Base-by-base conservation (phyloP, 2,888 invertebrate genomes). In the Synergus itoensis region DNA sequence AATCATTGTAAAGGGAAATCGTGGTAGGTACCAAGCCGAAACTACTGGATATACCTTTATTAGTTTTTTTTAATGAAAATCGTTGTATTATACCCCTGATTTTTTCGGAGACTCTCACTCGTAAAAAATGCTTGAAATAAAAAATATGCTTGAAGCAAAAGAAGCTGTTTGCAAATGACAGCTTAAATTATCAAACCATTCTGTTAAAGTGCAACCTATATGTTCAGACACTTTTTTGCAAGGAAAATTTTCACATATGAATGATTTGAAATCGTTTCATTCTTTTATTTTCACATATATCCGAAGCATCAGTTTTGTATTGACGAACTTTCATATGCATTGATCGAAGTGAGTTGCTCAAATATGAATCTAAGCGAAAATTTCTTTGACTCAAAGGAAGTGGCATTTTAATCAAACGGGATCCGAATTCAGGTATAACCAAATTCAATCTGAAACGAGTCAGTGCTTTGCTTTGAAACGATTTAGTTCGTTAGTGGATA, bases 381-480 rank as follows among this genome's bases (percentile, higher is more conserved):
- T 73, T 73, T 73, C 73, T 53, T 73, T 53, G 73, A 21, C 69
- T 69, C 69, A 69, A 69, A 69, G 69, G 53, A 57, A 73, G n/a
- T 12, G n/a, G n/a, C 11, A 53, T 73, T 73, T 73, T 36, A 53
- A 73, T 53, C 53, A 53, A 43, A 65, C 65, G 18, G 12, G 43
- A 48, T 69, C 45, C 28, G 16, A 69, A 73, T 73, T 73, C 73
- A 73, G 36, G 5, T 36, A 53, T 73, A 73, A 48, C 36, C 53
- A 73, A 36, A 57, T 73, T 73, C 36, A 57, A 73, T 57, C 40
- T 36, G 5, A 73, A n/a, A 36, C 36, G 18, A 73, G 53, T 28
- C 40, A 73, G 40, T n/a, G 40, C 36, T 40, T 4, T 53, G 11
- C 69, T 43, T 65, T 43, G n/a, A 41, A 65, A 43, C 43, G 9